These are phyloP conservation scores for Lepilemur ruficaudatus DNA, from an alignment of 2,797 vertebrate species.

Conservation along the genomic window DNA sequence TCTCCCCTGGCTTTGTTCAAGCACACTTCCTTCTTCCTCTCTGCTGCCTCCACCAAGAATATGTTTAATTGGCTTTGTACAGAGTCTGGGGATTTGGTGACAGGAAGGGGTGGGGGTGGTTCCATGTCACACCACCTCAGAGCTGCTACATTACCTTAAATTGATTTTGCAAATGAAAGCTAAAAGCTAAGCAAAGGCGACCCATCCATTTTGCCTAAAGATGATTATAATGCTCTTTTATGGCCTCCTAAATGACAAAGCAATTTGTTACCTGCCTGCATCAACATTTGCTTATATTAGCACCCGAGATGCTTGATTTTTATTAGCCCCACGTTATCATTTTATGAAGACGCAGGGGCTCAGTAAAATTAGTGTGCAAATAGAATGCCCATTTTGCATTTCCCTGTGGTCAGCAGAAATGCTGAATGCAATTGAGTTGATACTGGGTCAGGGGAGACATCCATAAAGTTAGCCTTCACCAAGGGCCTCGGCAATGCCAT, in stretches of 20 bases:
- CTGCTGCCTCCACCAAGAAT: constrained; percentile 40
- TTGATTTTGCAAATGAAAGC: constrained; percentile 88
- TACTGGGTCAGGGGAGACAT: constrained; percentile 93
- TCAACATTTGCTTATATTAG: constrained; percentile 88
- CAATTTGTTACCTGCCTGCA: constrained; percentile 88
- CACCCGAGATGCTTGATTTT: constrained; percentile 90
- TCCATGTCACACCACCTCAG: constrained; percentile 82
- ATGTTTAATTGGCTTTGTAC: constrained; percentile 61
- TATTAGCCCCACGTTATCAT: constrained; percentile 88
- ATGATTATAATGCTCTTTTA: constrained; percentile 87
- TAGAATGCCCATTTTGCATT: constrained; percentile 94
- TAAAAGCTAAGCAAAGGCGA: constrained; percentile 86
- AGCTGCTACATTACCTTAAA: constrained; percentile 82
- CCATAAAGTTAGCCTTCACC: constrained; percentile 88
- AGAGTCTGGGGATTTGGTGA: background rate
- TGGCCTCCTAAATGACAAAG: constrained; percentile 87
- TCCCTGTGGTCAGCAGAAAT: constrained; percentile 92
- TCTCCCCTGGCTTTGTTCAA: background rate
- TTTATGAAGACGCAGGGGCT: constrained; percentile 86
- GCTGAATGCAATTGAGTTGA: constrained; percentile 90
- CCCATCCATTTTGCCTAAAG: constrained; percentile 86
- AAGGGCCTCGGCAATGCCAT: constrained; percentile 83
- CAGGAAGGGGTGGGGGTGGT: constrained; percentile 3
- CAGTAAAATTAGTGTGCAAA: constrained; percentile 92
- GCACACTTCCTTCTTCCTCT: background rate